phyloP scores from a whole-genome alignment of 1,140 invertebrate genomes.

The Heterodera schachtii region DNA sequence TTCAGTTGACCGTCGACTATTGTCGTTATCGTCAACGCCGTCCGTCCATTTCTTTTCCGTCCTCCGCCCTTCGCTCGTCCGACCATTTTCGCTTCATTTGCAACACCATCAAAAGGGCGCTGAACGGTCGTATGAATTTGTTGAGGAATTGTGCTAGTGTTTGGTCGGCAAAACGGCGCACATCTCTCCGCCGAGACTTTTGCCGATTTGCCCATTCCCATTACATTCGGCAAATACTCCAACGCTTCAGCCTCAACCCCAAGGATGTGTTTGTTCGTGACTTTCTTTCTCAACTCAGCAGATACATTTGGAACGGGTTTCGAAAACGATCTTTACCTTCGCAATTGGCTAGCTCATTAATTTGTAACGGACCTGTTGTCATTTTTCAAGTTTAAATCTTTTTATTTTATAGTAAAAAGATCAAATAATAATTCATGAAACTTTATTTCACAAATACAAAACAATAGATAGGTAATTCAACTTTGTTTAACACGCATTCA shows the following conservation, averaged over 20 bases:
- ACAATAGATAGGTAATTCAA: too few species aligned
- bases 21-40: conserved; percentile 23
- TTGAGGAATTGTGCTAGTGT: conserved; percentile 15
- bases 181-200: conserved; percentile 26
- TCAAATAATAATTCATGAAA: not conserved
- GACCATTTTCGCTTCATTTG: conserved; percentile 28
- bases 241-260: conserved; percentile 26
- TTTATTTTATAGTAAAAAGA: too few species aligned
- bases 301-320: conserved; percentile 32
- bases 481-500: too few species aligned
- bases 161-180: conserved; percentile 33
- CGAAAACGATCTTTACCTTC: conserved; percentile 23
- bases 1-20: conserved; percentile 41
- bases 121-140: conserved; percentile 27
- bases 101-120: conserved; percentile 29
- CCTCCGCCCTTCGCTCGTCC: not conserved
- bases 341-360: not conserved
- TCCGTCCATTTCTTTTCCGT: conserved; percentile 12
- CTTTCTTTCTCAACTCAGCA: conserved; percentile 36
- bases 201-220: conserved; percentile 34
- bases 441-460: too few species aligned
- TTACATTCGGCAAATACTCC: conserved; percentile 29
- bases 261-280: not conserved
- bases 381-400: not conserved
- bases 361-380: not conserved